phyloP scores from a whole-genome alignment of 2,113 vertebrate genomes.

The Marmota flaviventris region DNA sequence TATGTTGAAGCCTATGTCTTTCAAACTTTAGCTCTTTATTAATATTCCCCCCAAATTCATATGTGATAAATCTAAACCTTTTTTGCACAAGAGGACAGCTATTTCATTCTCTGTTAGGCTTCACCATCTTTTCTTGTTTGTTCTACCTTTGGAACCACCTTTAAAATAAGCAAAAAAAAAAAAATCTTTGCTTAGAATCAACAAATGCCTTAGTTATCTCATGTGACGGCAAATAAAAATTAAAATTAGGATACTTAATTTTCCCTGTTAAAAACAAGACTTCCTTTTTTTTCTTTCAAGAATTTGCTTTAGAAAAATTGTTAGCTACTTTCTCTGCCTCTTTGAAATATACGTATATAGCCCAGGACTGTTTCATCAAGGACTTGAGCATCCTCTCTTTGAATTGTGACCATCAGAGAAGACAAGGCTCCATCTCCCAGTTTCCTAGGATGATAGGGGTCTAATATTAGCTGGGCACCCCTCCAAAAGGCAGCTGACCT shows the following conservation, averaged over 20 bases:
- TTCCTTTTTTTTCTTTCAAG: background rate
- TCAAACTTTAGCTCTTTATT: background rate
- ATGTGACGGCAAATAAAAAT: background rate
- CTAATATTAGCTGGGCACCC: background rate
- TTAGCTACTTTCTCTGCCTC: background rate
- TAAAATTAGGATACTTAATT: background rate
- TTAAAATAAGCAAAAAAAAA: background rate
- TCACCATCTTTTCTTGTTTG: background rate
- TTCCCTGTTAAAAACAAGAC: background rate
- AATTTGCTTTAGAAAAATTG: background rate
- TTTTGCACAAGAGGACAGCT: background rate
- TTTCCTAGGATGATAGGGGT: background rate
- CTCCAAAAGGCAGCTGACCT: fast-evolving
- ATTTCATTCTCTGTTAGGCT: background rate
- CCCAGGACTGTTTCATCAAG: background rate
- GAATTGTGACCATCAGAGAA: background rate
- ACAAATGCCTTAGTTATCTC: background rate
- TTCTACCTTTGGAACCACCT: background rate
- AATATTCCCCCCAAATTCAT: background rate
- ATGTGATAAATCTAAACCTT: background rate
- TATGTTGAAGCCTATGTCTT: background rate
- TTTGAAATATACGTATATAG: background rate
- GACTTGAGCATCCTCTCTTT: background rate
- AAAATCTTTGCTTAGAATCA: background rate
- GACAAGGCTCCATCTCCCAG: background rate